Evolutionary conservation across 2,797 vertebrate species (phyloP), one percentile per base, ranked within the genome.

Genomic region (Sebastolobus alascanus): DNA sequence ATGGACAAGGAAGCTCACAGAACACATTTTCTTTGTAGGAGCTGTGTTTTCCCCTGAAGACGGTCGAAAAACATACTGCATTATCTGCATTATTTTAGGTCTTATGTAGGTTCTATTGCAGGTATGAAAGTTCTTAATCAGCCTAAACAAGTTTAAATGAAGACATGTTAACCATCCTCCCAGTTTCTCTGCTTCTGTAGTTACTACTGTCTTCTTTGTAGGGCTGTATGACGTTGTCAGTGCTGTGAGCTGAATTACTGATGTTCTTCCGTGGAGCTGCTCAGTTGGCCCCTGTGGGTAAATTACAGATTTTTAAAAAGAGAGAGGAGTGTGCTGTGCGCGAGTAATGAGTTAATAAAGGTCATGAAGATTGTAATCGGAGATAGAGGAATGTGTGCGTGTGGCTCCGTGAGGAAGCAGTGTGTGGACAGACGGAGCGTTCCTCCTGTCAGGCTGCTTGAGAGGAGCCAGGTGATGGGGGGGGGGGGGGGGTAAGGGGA

Each of bases 381-480:
- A 90, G 86, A 86, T 74, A 29, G 50, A 80, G 89, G 89, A 93
- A 92, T 94, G 93, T 85, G 84, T 79, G 70, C 76, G 88, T 68
- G 80, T 66, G 80, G 35, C 59, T 86, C 72, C 29, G n/a, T 77
- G 77, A 90, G 82, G 80, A 76, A 64, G 60, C 78, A 54, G 78
- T 59, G 89, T 88, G 90, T 73, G 83, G 90, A 94, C 87, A 88
- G 90, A 91, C 72, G 22, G 11, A 82, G 59, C 22, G 73, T 72
- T 91, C 80, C 87, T 84, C 76, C 79, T 88, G 92, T 93, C 91
- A 90, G 78, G 71, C 65, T 11, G 50, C 82, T 82, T 92, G 93
- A 94, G 79, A 63, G 82, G 89, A 92, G 72, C 90, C 90, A 92
- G 93, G 91, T 93, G 92, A 89, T 52, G 43, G 79, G 46, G 55